Conservation (phyloP, 2,888 invertebrate genomes). For the Sphaerophoria taeniata region DNA sequence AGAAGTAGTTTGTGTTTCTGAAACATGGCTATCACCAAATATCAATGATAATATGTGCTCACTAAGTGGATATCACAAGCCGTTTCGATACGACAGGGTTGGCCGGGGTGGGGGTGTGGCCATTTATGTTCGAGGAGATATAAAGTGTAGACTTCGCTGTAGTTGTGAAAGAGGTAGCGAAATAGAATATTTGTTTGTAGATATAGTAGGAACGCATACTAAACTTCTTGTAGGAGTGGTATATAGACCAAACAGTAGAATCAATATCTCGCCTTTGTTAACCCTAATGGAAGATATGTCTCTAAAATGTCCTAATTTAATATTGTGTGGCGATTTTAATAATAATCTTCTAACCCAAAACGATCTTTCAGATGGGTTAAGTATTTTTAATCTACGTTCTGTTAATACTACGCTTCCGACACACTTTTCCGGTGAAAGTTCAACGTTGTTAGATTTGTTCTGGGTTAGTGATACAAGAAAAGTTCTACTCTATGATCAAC, state of each 20-base stretch:
- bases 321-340: conserved; percentile 15
- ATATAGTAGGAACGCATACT: neutral
- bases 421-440: neutral
- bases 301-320: neutral
- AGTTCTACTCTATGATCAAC: neutral
- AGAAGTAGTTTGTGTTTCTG: conserved; percentile 2
- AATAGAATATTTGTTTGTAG: neutral
- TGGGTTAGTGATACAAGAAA: neutral
- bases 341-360: conserved; percentile 4
- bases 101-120: neutral
- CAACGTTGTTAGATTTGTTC: conserved; percentile 1
- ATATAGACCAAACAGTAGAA: conserved; percentile 3
- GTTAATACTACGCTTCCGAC: conserved; percentile 12
- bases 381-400: conserved; percentile 3
- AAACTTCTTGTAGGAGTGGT: neutral
- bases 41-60: conserved; percentile 5
- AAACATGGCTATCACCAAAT: neutral
- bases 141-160: neutral
- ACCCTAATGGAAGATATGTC: conserved; percentile 3
- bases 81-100: neutral
- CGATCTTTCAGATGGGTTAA: neutral
- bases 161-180: neutral
- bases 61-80: neutral
- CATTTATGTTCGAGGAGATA: neutral
- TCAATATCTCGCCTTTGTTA: neutral